Evolutionary conservation across 2,797 vertebrate species (phyloP), one percentile per base, ranked within the genome.

Genomic region (Tinamus major): DNA sequence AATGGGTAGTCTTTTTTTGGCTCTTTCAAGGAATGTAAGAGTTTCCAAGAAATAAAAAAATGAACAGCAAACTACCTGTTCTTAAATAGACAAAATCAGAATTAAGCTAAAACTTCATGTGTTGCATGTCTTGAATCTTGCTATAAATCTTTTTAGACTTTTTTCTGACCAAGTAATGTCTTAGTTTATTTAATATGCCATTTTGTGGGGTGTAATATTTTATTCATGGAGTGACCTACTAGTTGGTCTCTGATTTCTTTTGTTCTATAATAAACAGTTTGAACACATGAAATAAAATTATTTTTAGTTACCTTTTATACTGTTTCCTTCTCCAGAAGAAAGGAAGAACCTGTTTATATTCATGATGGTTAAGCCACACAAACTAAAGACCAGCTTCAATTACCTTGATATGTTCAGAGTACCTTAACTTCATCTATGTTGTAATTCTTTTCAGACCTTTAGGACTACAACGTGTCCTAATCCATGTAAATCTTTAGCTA

Each of bases 1-100:
- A 15, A 5, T 29, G 8, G 14, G 2, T 17, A 26, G 7, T 59
- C 13, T 51, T 23, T 27, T 35, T 51, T 79, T 68, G 20, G 1
- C 1, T 55, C 12, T 23, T 58, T 15, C n/a, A 41, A 61, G n/a
- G 24, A 78, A 81, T 3, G 2, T 14, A 19, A 77, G 44, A 4
- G 23, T 75, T 88, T 75, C 51, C 19, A 48, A 75, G 31, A 44
- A 67, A n/a, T 62, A 3, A 71, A 92, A 92, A 85, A 79, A 70
- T 11, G 44, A 62, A 29, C 13, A 82, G 37, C 29, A 41, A 74
- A 8, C n/a, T 53, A 51, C 21, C 8, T 17, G 16, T 61, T 46
- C 4, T n/a, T 11, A 72, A 53, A 64, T 24, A 16, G 65, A 9
- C 13, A 72, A 55, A 9, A 59, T 21, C 70, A 12, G 85, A 81